A percentile compares a stretch with the other conserved stretches of the same genome.
These are phyloP conservation scores for Desmodus rotundus DNA, from an alignment of 2,113 vertebrate genomes.

Conservation along the genomic window DNA sequence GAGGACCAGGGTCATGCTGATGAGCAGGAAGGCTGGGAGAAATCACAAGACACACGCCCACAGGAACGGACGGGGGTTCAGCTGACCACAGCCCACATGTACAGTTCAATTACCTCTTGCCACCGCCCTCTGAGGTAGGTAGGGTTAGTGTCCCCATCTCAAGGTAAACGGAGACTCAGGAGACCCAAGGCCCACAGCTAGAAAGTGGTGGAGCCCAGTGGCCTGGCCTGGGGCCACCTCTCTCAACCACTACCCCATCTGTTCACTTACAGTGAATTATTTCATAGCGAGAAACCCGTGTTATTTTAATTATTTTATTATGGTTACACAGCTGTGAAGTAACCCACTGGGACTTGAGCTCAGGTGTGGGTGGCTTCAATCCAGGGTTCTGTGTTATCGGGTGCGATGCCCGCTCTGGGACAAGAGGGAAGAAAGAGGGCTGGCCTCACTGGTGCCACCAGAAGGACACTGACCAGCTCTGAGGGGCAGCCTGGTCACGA, in stretches of 20 bases:
- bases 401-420: neutral
- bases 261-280: neutral
- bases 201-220: neutral
- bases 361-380: neutral
- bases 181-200: neutral
- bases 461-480: neutral
- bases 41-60: rapidly evolving
- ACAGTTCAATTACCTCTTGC: neutral
- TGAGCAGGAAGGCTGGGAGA: neutral
- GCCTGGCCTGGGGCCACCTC: neutral
- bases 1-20: neutral
- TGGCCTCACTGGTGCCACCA: neutral
- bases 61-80: too few relatives aligned
- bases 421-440: too few relatives aligned
- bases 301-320: neutral
- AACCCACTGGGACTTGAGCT: neutral
- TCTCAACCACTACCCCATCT: neutral
- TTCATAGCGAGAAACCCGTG: neutral
- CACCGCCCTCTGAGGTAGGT: neutral
- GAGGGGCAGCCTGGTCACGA: neutral
- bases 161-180: neutral
- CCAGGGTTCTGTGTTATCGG: neutral
- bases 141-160: neutral
- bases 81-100: neutral
- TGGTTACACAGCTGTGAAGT: neutral